Evolutionary conservation across 2,888 invertebrate genomes (phyloP).

Genomic region (Drosophila atripex): DNA sequence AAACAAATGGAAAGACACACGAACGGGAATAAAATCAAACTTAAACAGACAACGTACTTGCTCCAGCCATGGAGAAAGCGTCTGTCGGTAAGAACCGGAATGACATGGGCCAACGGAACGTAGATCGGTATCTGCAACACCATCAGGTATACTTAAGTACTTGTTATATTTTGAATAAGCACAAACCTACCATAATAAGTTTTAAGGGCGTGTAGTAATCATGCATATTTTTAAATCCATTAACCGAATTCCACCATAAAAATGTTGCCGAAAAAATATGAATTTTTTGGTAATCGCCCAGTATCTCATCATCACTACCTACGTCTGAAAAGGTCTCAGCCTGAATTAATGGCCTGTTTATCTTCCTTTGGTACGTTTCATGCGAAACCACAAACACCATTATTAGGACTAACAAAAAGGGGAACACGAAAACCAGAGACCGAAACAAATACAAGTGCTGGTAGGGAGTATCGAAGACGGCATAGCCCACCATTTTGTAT

Average conservation of each 20-base stretch:
- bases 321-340: background rate
- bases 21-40: slow-evolving; percentile 39
- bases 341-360: fast-evolving
- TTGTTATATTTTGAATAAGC: background rate
- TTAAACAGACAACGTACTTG: slow-evolving; percentile 33
- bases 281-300: background rate
- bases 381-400: slow-evolving; percentile 37
- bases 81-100: slow-evolving; percentile 43
- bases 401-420: background rate
- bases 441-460: slow-evolving; percentile 5
- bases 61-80: slow-evolving; percentile 49
- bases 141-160: background rate
- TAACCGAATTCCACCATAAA: slow-evolving; percentile 52
- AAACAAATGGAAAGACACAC: background rate
- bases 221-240: slow-evolving; percentile 38
- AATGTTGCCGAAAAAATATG: background rate
- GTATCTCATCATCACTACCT: slow-evolving; percentile 43
- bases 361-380: background rate
- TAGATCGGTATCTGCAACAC: slow-evolving; percentile 40
- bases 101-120: slow-evolving; percentile 44
- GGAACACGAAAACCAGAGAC: slow-evolving; percentile 13
- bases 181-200: slow-evolving; percentile 20
- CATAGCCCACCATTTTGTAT: slow-evolving; percentile 7
- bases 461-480: background rate
- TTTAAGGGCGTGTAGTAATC: background rate